phyloP scores from a whole-genome alignment of 2,888 invertebrate genomes.

The Endotricha flammealis region DNA sequence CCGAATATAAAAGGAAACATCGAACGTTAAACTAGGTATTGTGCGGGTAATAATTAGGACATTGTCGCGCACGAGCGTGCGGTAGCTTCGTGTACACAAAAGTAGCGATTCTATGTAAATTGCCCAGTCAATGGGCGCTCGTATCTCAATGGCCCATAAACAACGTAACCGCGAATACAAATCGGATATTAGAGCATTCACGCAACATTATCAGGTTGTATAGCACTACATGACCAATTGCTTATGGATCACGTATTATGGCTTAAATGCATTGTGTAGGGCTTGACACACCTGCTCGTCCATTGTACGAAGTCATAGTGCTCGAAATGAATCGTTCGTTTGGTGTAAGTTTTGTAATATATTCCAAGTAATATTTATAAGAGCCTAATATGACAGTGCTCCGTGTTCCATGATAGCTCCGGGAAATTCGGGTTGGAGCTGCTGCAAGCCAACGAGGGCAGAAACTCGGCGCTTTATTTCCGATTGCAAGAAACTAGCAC shows the following conservation, averaged over 20 bases:
- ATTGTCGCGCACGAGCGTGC: conserved; percentile 35
- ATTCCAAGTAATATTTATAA: background rate
- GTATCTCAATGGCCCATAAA: conserved; percentile 71
- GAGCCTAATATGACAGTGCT: background rate
- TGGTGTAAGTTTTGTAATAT: no score
- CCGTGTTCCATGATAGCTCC: background rate
- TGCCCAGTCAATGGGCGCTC: conserved; percentile 59
- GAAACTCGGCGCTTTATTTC: background rate
- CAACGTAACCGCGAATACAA: conserved; percentile 72
- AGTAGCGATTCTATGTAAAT: conserved; percentile 65
- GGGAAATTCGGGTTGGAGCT: background rate
- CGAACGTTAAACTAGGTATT: conserved; percentile 3
- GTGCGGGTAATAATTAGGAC: conserved; percentile 41
- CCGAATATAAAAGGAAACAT: conserved; percentile 1
- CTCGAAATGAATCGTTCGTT: no score
- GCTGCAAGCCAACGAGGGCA: background rate
- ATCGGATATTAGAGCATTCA: conserved; percentile 69
- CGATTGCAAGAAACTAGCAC: background rate
- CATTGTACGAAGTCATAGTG: no score
- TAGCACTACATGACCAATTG: conserved; percentile 27
- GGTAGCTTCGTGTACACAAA: conserved; percentile 41
- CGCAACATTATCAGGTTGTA: conserved; percentile 52
- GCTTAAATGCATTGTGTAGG: background rate
- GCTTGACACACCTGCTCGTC: no score
- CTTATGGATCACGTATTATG: conserved; percentile 31